phyloP scores from a whole-genome alignment of 2,113 vertebrate genomes.

The Mobula hypostoma region DNA sequence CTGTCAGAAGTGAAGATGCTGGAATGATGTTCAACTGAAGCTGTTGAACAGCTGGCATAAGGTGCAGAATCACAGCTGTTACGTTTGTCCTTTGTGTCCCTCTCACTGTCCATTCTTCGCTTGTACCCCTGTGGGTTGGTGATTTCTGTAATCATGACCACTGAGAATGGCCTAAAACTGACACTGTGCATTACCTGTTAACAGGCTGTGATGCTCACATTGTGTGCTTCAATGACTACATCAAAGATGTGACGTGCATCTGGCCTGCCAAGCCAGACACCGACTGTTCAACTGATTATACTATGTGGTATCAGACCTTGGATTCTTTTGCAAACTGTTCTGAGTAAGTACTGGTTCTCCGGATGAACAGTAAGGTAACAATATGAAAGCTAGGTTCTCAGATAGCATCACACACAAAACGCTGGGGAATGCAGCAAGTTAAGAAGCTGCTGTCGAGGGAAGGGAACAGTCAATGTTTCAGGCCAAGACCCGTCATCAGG shows the following conservation, averaged over 20 bases:
- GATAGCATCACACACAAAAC: too few species aligned
- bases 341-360: neutral
- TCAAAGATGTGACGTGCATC: slow-evolving; percentile 46
- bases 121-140: neutral
- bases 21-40: too few species aligned
- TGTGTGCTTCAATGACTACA: slow-evolving; percentile 52
- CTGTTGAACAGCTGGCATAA: neutral
- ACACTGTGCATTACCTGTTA: neutral
- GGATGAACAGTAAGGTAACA: too few species aligned
- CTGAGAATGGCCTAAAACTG: neutral
- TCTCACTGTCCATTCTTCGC: neutral
- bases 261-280: slow-evolving; percentile 46
- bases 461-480: too few species aligned
- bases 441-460: too few species aligned
- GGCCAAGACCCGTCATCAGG: too few species aligned
- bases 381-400: too few species aligned
- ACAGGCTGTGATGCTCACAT: slow-evolving; percentile 39
- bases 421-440: too few species aligned
- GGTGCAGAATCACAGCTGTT: too few species aligned
- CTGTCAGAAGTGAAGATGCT: too few species aligned
- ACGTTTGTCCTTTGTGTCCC: neutral
- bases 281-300: slow-evolving; percentile 47
- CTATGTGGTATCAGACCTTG: neutral
- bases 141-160: neutral
- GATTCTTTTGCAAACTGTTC: slow-evolving; percentile 29